phyloP scores from a whole-genome alignment of 1,140 invertebrate genomes.

The Drosophila littoralis region DNA sequence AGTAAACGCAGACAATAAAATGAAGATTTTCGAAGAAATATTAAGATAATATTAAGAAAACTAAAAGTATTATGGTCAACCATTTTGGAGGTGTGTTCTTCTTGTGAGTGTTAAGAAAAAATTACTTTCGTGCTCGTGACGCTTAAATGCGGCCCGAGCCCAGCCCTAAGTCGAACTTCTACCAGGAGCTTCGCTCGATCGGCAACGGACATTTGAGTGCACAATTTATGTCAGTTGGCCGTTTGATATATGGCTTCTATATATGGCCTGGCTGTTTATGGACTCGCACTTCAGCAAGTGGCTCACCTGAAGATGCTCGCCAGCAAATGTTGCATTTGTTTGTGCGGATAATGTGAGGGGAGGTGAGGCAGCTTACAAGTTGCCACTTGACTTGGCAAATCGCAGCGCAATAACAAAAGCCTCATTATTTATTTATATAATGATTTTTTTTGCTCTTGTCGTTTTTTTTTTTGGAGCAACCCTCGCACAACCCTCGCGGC shows the following conservation, averaged over 20 bases:
- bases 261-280: constrained; percentile 49
- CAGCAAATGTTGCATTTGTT: background rate
- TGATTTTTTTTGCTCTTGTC: constrained; percentile 25
- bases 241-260: constrained; percentile 67
- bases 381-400: constrained; percentile 75
- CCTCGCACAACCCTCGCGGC: constrained; percentile 53
- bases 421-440: constrained; percentile 79
- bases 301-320: constrained; percentile 10
- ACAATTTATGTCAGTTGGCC: constrained; percentile 75
- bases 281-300: constrained; percentile 28
- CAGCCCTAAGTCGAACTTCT: too few relatives aligned
- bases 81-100: too few relatives aligned
- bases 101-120: too few relatives aligned
- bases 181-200: too few relatives aligned
- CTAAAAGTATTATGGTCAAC: too few relatives aligned
- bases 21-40: too few relatives aligned
- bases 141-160: too few relatives aligned
- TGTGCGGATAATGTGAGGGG: too few relatives aligned
- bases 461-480: constrained; percentile 13
- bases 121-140: too few relatives aligned
- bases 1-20: too few relatives aligned
- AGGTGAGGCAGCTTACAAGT: constrained; percentile 10
- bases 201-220: constrained; percentile 55
- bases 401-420: constrained; percentile 70
- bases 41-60: too few relatives aligned